These are phyloP conservation scores for Hesperia comma DNA, from an alignment of 2,888 invertebrate genomes.

Conservation along the genomic window DNA sequence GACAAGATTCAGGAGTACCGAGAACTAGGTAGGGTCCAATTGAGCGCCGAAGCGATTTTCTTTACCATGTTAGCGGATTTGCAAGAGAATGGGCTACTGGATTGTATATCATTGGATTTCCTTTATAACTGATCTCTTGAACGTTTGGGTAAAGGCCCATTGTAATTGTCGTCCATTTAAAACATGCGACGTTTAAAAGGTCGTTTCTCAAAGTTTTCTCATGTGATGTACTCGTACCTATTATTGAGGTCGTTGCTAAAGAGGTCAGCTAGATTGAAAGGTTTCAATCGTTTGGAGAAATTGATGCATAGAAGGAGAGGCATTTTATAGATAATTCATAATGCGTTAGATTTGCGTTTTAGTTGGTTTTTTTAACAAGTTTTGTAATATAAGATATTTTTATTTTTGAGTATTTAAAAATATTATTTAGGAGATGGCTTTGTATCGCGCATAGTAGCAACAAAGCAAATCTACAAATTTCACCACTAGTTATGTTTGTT, in stretches of 20 bases:
- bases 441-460: no score
- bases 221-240: background rate
- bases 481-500: no score
- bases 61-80: conserved; percentile 24
- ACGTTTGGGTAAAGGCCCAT: background rate
- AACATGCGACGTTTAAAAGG: background rate
- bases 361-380: no score
- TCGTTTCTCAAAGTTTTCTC: background rate
- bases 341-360: no score
- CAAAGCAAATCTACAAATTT: no score
- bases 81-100: conserved; percentile 31
- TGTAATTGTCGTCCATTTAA: background rate
- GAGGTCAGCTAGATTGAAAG: no score
- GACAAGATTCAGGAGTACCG: conserved; percentile 13
- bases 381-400: no score
- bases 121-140: conserved; percentile 1
- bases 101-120: conserved; percentile 11
- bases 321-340: no score
- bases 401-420: no score
- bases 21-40: conserved; percentile 8
- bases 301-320: no score
- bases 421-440: no score
- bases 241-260: background rate
- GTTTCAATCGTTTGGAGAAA: no score
- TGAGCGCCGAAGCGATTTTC: conserved; percentile 10